These are phyloP conservation scores for Poecilia velifera DNA, from an alignment of 2,797 vertebrate genomes.

Conservation along the genomic window DNA sequence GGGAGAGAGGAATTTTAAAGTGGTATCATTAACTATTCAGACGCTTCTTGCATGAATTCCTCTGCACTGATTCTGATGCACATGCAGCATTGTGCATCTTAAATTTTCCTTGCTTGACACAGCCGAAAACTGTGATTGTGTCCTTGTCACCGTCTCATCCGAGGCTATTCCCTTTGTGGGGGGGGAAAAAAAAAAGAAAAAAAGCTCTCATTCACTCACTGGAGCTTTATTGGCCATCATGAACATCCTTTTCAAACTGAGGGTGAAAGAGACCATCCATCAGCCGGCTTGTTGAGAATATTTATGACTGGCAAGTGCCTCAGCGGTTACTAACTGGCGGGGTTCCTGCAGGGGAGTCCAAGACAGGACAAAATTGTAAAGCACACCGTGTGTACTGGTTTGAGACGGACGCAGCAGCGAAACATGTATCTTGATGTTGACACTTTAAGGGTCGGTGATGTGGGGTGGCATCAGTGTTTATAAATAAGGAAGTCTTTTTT, in stretches of 20 bases:
- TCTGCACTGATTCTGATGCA: slow-evolving; percentile 23
- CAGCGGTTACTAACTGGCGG: slow-evolving; percentile 65
- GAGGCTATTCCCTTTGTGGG: slow-evolving; percentile 50
- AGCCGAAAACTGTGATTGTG: slow-evolving; percentile 53
- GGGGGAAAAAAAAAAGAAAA: neutral
- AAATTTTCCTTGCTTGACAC: slow-evolving; percentile 52
- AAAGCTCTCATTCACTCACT: slow-evolving; percentile 57
- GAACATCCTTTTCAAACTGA: slow-evolving; percentile 67
- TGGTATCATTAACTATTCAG: slow-evolving; percentile 2
- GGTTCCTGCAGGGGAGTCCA: slow-evolving; percentile 53
- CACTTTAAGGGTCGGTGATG: neutral
- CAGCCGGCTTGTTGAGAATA: slow-evolving; percentile 75
- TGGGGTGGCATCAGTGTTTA: neutral
- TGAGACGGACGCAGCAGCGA: slow-evolving; percentile 26
- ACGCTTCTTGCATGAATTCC: slow-evolving; percentile 40
- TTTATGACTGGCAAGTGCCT: slow-evolving; percentile 73
- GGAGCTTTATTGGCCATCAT: slow-evolving; percentile 51
- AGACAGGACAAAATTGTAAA: slow-evolving; percentile 51
- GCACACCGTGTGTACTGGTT: slow-evolving; percentile 52
- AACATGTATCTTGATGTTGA: slow-evolving; percentile 39
- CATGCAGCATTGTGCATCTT: slow-evolving; percentile 30
- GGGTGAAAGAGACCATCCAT: slow-evolving; percentile 68
- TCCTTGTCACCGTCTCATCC: slow-evolving; percentile 53
- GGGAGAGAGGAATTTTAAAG: neutral
- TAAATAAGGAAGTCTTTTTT: neutral